Evolutionary conservation across 2,888 invertebrate species (phyloP).

Genomic region (Mamestra brassicae): DNA sequence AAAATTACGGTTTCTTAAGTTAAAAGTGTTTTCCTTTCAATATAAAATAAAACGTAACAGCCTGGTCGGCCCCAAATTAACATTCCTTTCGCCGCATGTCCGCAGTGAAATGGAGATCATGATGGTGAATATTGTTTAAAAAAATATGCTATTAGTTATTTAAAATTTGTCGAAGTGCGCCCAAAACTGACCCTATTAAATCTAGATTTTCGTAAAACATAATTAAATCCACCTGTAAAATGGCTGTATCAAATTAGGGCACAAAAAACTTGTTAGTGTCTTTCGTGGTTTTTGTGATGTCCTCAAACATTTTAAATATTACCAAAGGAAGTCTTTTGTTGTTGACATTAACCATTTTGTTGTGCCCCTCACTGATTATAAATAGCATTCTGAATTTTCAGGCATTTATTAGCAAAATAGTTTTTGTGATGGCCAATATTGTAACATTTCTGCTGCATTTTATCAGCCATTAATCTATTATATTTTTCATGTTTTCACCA

Average conservation of each 20-base stretch:
- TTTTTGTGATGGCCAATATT: constrained; percentile 90
- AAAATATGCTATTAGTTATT: constrained; percentile 82
- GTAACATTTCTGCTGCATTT: constrained; percentile 91
- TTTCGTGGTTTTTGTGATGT: constrained; percentile 86
- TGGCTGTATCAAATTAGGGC: constrained; percentile 89
- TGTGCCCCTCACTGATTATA: constrained; percentile 87
- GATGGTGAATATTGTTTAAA: constrained; percentile 87
- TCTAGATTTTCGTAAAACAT: constrained; percentile 79
- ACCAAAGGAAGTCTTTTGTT: constrained; percentile 84
- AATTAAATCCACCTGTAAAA: constrained; percentile 79
- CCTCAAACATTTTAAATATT: constrained; percentile 80
- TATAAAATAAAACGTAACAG: constrained; percentile 79
- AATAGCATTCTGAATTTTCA: constrained; percentile 89
- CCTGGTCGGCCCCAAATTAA: constrained; percentile 89
- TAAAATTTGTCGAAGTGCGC: constrained; percentile 84
- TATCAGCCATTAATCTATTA: constrained; percentile 91
- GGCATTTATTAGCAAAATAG: constrained; percentile 90
- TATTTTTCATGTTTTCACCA: constrained; percentile 91
- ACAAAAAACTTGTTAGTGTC: constrained; percentile 90
- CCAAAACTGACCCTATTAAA: constrained; percentile 81
- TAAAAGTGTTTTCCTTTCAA: constrained; percentile 91
- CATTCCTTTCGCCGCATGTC: constrained; percentile 90
- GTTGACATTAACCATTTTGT: constrained; percentile 90
- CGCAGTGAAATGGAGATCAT: constrained; percentile 89
- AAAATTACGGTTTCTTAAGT: constrained; percentile 92